These are phyloP conservation scores for Lichenostomus cassidix DNA, from an alignment of 2,113 vertebrate genomes.

Conservation along the genomic window DNA sequence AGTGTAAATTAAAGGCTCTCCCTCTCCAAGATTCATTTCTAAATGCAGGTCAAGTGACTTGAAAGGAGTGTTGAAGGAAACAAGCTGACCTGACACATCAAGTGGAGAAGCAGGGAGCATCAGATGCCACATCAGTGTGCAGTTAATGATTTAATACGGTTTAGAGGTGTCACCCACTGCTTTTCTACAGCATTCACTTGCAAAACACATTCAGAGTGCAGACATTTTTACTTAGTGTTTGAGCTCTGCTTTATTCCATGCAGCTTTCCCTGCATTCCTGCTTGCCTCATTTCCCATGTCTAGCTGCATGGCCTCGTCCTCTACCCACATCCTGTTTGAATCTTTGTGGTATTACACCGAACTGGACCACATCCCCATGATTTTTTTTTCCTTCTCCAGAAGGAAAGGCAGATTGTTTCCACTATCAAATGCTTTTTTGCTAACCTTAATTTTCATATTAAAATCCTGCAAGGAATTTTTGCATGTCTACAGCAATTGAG, in stretches of 20 bases:
- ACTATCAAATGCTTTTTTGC: neutral
- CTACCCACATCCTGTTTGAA: neutral
- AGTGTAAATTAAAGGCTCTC: neutral
- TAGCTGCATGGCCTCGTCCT: neutral
- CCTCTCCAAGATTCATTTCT: neutral
- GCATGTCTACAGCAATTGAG: neutral
- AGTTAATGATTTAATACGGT: neutral
- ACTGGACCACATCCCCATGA: fast-evolving
- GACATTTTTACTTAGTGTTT: neutral
- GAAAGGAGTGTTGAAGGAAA: neutral
- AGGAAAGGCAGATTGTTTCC: neutral
- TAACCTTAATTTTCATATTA: neutral
- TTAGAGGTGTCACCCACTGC: neutral
- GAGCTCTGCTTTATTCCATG: neutral
- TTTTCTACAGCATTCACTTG: neutral
- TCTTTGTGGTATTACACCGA: neutral
- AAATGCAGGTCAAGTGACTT: conserved; percentile 19
- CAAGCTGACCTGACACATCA: neutral
- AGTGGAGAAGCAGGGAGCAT: neutral
- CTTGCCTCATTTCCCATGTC: neutral
- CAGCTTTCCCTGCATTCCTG: neutral
- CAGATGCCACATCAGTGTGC: neutral
- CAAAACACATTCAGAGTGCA: neutral
- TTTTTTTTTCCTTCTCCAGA: neutral
- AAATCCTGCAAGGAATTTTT: neutral